Conservation (phyloP, 2,113 vertebrate genomes). For the Caranx ignobilis region DNA sequence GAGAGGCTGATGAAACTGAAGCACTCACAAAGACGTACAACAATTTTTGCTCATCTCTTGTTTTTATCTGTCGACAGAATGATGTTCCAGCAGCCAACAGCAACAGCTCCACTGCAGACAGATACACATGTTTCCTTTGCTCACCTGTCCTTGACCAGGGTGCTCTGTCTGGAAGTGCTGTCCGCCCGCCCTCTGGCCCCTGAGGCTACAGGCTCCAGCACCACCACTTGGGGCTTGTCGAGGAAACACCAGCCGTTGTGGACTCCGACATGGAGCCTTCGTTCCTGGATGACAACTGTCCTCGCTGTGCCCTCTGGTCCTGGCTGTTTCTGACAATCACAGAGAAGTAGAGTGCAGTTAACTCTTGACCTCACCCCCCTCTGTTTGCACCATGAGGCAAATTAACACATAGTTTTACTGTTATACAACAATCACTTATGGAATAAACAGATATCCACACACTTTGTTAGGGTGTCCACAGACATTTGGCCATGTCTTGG, state of each 20-base stretch:
- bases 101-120: conserved; percentile 6
- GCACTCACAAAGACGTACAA: conserved; percentile 15
- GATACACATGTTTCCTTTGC: neutral
- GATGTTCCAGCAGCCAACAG: neutral
- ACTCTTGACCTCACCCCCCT: no score
- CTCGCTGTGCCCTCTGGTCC: conserved; percentile 44
- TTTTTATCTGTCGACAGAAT: conserved; percentile 27
- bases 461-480: neutral
- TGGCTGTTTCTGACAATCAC: conserved; percentile 73
- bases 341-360: neutral
- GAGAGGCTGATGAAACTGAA: conserved; percentile 49
- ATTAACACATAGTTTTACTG: no score
- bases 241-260: conserved; percentile 93
- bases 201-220: conserved; percentile 83
- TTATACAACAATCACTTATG: no score
- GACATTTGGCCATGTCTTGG: neutral
- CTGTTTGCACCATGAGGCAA: no score
- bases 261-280: conserved; percentile 90
- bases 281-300: conserved; percentile 86
- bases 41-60: conserved; percentile 18
- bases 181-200: conserved; percentile 57
- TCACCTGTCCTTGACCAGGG: conserved; percentile 80
- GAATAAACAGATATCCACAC: neutral
- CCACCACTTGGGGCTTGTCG: conserved; percentile 89
- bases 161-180: conserved; percentile 71